Percentiles rank a stretch among this genome's conserved stretches.
Conservation (phyloP, 2,113 vertebrate genomes). For the Mirza zaza region DNA sequence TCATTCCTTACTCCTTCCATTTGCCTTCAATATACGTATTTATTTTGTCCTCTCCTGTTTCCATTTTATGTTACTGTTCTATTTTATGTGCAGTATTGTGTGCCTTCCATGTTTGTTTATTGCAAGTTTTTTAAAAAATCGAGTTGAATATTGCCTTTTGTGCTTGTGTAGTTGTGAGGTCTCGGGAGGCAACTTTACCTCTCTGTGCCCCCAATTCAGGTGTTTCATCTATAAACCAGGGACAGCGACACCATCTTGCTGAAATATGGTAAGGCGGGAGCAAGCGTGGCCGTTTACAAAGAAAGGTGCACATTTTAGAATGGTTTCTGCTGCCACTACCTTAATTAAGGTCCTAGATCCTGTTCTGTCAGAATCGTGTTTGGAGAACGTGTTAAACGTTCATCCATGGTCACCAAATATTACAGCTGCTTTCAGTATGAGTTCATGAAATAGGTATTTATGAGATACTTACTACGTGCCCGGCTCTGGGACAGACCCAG, state of each 20-base stretch:
- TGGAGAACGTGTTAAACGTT: conserved; percentile 32
- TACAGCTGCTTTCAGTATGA: conserved; percentile 8
- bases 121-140: neutral
- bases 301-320: neutral
- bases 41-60: neutral
- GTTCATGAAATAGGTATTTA: neutral
- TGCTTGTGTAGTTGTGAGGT: neutral
- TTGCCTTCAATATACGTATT: neutral
- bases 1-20: neutral
- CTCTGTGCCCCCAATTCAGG: neutral
- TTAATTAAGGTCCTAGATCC: neutral
- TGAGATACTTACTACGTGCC: neutral
- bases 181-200: neutral
- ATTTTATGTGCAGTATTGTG: neutral
- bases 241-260: neutral
- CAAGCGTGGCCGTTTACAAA: neutral
- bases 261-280: neutral
- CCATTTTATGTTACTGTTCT: neutral
- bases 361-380: neutral
- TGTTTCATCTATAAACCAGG: neutral
- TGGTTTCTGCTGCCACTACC: neutral
- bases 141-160: conserved; percentile 1
- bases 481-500: neutral
- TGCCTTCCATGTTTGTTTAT: neutral
- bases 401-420: neutral